Evolutionary conservation across 2,113 vertebrate species (phyloP), one percentile per base, ranked within the genome.

Genomic region (Scalopus aquaticus): DNA sequence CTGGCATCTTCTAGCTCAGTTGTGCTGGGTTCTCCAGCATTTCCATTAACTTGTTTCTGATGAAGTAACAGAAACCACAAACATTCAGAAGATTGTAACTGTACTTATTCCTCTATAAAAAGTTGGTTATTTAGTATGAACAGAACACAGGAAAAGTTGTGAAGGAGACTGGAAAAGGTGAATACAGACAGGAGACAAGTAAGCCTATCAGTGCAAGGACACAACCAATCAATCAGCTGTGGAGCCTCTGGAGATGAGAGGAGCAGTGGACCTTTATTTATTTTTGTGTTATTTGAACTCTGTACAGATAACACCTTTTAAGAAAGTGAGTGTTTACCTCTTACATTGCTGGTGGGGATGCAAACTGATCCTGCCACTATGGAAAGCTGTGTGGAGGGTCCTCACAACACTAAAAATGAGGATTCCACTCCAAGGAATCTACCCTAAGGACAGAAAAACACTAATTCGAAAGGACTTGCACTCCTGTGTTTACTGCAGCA

Each of bases 1-100:
- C 79, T 92, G 46, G 96, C 98, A 83, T 92, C 88, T 79, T 95
- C 97, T 65, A 87, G 97, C n/a, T 85, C 46, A 13, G 67, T 35
- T 0, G 0, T 49, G 72, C n/a, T 0, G 0, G 26, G n/a, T 90
- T 91, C 70, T 96, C 83, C 65, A 83, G n/a, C n/a, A 20, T 95
- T 96, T 20, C 97, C 93, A 44, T 88, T 19, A 0, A 96, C 97
- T 94, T 97, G 96, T 3, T 98, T 98, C 99, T 99, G 96, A 46
- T 6, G 79, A 79, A 95, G 88, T 35, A 95, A 93, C 28, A 87
- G 70, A 79, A 81, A 37, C 67, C 22, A 62, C n/a, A 92, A 22
- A 30, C 8, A 9, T 17, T 82, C 76, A 90, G 42, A 84, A 70
- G 24, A 0, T 13, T 49, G 76, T 35, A 67, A 79, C 2, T 49